Percentiles rank a stretch among this genome's conserved stretches.
These are phyloP conservation scores for Aphelocoma coerulescens DNA, from an alignment of 2,113 vertebrate species.

Conservation along the genomic window DNA sequence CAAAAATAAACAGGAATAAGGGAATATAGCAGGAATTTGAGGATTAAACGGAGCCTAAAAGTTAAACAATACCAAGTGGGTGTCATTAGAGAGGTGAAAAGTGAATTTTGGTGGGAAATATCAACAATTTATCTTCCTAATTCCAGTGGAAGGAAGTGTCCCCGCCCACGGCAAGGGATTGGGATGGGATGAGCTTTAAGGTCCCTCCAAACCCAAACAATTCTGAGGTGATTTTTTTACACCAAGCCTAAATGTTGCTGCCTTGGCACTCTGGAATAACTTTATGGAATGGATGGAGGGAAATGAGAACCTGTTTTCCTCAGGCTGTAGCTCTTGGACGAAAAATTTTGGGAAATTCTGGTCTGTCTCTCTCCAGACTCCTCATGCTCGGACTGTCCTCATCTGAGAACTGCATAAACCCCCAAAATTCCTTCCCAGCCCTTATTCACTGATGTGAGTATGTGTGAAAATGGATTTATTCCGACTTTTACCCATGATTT, in stretches of 20 bases:
- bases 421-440: background rate
- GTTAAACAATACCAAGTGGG: background rate
- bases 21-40: background rate
- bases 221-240: background rate
- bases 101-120: background rate
- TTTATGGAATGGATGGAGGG: rapidly evolving
- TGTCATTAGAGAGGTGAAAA: background rate
- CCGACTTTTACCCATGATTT: background rate
- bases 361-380: background rate
- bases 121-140: background rate
- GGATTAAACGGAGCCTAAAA: background rate
- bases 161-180: background rate
- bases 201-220: background rate
- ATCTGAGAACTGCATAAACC: background rate
- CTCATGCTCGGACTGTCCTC: background rate
- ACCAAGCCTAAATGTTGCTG: background rate
- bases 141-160: background rate
- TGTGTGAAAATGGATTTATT: background rate
- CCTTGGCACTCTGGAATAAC: background rate
- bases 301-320: background rate
- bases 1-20: background rate
- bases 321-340: background rate
- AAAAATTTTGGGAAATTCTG: background rate
- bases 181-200: background rate
- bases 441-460: rapidly evolving